These are phyloP conservation scores for Bombus ignitus DNA, from an alignment of 1,140 invertebrate genomes.

Conservation along the genomic window DNA sequence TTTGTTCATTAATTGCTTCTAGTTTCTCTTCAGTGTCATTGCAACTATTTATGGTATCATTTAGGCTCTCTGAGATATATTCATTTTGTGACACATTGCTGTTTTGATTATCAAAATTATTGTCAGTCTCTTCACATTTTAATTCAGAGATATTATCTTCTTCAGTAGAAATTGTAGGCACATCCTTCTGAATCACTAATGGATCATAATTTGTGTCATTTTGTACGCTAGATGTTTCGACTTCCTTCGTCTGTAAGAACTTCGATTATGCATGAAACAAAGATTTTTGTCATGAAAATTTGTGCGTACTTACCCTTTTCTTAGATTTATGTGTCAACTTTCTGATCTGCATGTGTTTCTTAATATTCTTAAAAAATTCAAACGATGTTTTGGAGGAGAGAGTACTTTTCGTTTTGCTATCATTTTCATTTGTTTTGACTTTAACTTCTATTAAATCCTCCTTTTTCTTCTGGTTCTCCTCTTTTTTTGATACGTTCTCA, in stretches of 20 bases:
- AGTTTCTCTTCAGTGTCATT: background rate
- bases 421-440: background rate
- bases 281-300: background rate
- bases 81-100: background rate
- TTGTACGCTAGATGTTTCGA: conserved; percentile 4
- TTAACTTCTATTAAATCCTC: conserved; percentile 33
- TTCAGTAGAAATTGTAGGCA: background rate
- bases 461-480: conserved; percentile 23
- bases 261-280: background rate
- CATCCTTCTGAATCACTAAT: background rate
- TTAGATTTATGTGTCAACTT: conserved; percentile 61
- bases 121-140: background rate
- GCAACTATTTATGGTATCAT: background rate
- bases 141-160: background rate
- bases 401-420: conserved; percentile 25
- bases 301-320: conserved; percentile 52
- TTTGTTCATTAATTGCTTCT: background rate
- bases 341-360: conserved; percentile 56
- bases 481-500: background rate
- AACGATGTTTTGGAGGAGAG: conserved; percentile 20
- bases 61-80: background rate
- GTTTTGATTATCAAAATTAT: background rate
- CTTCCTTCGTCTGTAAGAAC: conserved; percentile 45
- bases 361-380: conserved; percentile 64
- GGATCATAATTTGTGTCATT: conserved; percentile 8